Conservation (phyloP, 2,797 vertebrate species). For the Syndactyla subalaris region DNA sequence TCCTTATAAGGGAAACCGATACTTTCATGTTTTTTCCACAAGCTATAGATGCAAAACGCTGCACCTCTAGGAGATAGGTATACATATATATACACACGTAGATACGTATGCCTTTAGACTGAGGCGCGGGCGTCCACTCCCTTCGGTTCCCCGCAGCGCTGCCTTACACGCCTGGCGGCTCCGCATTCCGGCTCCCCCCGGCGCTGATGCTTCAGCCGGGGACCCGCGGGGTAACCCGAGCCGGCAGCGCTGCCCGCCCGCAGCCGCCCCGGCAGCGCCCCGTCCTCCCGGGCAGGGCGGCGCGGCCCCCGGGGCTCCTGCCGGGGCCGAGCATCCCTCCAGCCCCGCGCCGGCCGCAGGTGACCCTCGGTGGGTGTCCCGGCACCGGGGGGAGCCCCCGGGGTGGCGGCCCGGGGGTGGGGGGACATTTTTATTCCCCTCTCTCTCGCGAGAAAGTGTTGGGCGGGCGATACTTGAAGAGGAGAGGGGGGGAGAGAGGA, state of each 20-base stretch:
- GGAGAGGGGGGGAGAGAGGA: constrained; percentile 52
- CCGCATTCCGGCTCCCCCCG: fast-evolving
- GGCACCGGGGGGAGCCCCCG: not conserved
- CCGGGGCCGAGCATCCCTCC: not conserved
- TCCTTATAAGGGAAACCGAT: constrained; percentile 22
- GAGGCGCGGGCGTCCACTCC: not conserved
- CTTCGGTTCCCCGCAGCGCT: fast-evolving
- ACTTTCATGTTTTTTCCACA: not conserved
- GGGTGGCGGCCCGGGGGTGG: not conserved
- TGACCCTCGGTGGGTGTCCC: not conserved
- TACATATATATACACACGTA: fast-evolving
- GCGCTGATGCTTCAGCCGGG: not conserved
- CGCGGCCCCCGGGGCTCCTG: not conserved
- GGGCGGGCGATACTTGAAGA: constrained; percentile 77
- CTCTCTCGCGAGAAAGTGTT: constrained; percentile 78
- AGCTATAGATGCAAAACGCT: not conserved
- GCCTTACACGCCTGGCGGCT: not conserved
- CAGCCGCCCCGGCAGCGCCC: not conserved
- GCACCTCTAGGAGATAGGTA: not conserved
- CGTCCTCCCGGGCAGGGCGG: not conserved
- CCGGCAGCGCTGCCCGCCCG: not conserved
- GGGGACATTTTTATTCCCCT: constrained; percentile 38
- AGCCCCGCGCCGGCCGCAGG: constrained; percentile 25
- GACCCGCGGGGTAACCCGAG: not conserved
- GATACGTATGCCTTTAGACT: fast-evolving